Base-by-base conservation (phyloP, 2,113 vertebrate genomes). In the Haemorhous mexicanus region DNA sequence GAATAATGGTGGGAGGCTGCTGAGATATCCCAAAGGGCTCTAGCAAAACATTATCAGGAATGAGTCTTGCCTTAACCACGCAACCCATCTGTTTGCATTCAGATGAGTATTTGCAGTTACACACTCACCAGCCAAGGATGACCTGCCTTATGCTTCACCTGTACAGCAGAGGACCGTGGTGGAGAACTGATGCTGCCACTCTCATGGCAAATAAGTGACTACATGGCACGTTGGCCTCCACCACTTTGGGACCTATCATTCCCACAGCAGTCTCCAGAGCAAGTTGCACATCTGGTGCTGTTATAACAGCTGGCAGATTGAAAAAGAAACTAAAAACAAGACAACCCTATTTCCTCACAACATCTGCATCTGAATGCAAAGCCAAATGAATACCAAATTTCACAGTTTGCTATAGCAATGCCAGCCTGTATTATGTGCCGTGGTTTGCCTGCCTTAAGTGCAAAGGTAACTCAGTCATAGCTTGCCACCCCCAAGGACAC, bases 401-500 rank as follows among this genome's bases (percentile, higher is more conserved):
- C 62, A 85, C 58, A 96, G 95, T 92, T 81, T 87, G 90, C 81
- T 89, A 93, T 81, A 92, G 92, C 66, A 75, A 97, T 96, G 74
- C 75, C 93, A 96, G 94, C 94, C 94, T 89, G 96, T 96, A 86
- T 93, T 97, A 96, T 95, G 83, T 6, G 4, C 74, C 72, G 55
- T 59, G 50, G 85, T 93, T 96, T 87, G 83, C 79, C 84, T 94
- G 74, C 88, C 96, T 91, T 89, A 98, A 98, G 95, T 95, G 96
- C 96, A 98, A 98, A 98, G 98, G 97, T 98, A 97, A 96, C 95
- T 94, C 84, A 90, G 97, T 69, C 94, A 86, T 39, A 97, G 94
- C 84, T 89, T 87, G 78, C 97, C 97, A 97, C 97, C 97, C 97
- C 97, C 97, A 96, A 95, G 72, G 96, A 98, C 97, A 97, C 98